Base-by-base conservation (phyloP, 2,888 invertebrate genomes). In the Caenorhabditis panamensis region DNA sequence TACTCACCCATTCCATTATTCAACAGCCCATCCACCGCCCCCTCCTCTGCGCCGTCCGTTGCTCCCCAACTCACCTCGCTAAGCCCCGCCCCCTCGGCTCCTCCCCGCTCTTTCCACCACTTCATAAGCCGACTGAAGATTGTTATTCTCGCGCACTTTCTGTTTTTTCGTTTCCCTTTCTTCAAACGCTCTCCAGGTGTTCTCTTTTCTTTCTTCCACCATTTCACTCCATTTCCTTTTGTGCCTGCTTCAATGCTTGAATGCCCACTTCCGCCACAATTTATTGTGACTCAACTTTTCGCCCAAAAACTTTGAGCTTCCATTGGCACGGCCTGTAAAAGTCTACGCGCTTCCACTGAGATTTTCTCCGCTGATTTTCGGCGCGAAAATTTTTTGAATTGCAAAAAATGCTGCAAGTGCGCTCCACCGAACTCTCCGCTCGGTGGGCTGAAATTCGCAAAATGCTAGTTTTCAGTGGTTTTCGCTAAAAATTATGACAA, bases 71-170 rank as follows among this genome's bases (percentile, higher is more conserved):
- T 28, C 54, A 28, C 44, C 47, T 18, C 41, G 13, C 61, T 5
- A 13, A n/a, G 44, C 61, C 26, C 61, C 61, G 47, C 61, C 61
- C 47, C 44, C 24, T 41, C 47, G n/a, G 16, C 61, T 61, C 61
- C 44, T 41, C 47, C 37, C 44, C 20, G 2, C 28, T 13, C 18
- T 18, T 20, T 18, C 47, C 47, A 11, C 22, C 28, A 56, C 36
- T 36, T 51, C 53, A 58, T 64, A 63, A 73, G 56, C 56, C 26
- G 64, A 58, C 44, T 51, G 13, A 20, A 75, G 58, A 59, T 73
- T 64, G 64, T 51, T 73, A 72, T 72, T 72, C 58, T 36, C 22
- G n/a, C 41, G 44, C 41, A 53, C 31, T 49, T 56, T 56, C 59
- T 75, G 20, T 36, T 58, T 56, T 58, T 47, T 31, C 49, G n/a